A percentile compares a stretch with the other conserved stretches of the same genome.
Conservation (phyloP, 2,888 invertebrate species). For the Caenorhabditis sp. region DNA sequence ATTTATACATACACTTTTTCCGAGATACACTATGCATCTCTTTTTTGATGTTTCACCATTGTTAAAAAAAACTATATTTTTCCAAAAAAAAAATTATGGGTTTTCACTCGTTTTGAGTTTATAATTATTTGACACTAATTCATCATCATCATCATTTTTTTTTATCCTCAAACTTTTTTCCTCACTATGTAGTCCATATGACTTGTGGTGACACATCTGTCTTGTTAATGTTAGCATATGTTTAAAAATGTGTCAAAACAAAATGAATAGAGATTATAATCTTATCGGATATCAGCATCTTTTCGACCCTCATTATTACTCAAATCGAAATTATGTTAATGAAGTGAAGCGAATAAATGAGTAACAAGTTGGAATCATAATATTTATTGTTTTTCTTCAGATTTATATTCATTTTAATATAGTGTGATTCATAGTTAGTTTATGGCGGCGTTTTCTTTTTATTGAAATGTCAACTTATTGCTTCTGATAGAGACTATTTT, state of each 20-base stretch:
- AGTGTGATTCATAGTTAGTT: background rate
- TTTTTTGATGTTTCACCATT: background rate
- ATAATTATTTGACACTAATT: background rate
- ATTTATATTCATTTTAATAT: background rate
- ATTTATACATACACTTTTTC: background rate
- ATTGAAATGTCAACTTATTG: background rate
- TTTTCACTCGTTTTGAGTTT: background rate
- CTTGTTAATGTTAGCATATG: background rate
- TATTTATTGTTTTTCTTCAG: background rate
- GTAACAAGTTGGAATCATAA: background rate
- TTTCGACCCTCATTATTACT: background rate
- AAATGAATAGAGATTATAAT: background rate
- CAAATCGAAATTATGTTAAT: background rate
- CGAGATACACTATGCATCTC: background rate
- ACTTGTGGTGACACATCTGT: background rate
- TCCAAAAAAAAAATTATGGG: background rate
- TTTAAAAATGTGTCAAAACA: background rate
- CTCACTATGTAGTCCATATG: no score
- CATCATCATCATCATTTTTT: background rate
- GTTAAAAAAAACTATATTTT: background rate
- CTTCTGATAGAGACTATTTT: no score
- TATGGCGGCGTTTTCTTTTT: background rate
- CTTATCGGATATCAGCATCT: background rate
- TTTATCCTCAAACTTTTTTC: background rate
- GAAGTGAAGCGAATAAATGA: background rate